A percentile compares a stretch with the other conserved stretches of the same genome.
Conservation (phyloP, 2,888 invertebrate species). For the Heliothis peltigera region DNA sequence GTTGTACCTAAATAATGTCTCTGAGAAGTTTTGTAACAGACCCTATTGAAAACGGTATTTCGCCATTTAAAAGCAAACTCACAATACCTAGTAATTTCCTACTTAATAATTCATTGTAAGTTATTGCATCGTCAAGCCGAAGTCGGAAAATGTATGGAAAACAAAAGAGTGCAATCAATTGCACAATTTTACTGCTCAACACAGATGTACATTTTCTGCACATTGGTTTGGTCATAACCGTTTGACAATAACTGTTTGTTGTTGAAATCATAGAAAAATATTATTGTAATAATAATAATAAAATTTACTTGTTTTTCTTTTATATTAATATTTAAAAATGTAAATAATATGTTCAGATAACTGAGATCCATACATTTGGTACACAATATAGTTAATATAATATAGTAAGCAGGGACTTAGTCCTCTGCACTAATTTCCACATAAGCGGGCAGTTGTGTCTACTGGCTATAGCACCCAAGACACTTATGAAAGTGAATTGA, state of each 20-base stretch:
- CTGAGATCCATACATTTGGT: too few species aligned
- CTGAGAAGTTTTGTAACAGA: neutral
- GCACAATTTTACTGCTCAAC: slow-evolving; percentile 2
- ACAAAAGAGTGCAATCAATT: slow-evolving; percentile 5
- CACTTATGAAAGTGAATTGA: too few species aligned
- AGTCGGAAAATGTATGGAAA: slow-evolving; percentile 3
- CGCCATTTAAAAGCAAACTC: slow-evolving; percentile 5
- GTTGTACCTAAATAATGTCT: neutral
- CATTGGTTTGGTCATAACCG: neutral
- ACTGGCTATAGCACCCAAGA: too few species aligned
- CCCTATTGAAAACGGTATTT: slow-evolving; percentile 12
- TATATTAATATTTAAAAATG: too few species aligned
- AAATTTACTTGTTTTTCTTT: too few species aligned
- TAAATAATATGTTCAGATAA: too few species aligned
- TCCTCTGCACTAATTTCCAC: too few species aligned
- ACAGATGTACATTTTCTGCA: neutral
- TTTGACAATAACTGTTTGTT: neutral
- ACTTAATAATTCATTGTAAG: neutral
- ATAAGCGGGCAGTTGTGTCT: too few species aligned
- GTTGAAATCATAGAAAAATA: neutral
- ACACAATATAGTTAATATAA: too few species aligned
- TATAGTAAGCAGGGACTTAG: too few species aligned
- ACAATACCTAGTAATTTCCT: slow-evolving; percentile 20
- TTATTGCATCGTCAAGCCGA: neutral
- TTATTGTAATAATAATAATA: too few species aligned